phyloP scores from a whole-genome alignment of 1,140 invertebrate species.

The Amyelois transitella region DNA sequence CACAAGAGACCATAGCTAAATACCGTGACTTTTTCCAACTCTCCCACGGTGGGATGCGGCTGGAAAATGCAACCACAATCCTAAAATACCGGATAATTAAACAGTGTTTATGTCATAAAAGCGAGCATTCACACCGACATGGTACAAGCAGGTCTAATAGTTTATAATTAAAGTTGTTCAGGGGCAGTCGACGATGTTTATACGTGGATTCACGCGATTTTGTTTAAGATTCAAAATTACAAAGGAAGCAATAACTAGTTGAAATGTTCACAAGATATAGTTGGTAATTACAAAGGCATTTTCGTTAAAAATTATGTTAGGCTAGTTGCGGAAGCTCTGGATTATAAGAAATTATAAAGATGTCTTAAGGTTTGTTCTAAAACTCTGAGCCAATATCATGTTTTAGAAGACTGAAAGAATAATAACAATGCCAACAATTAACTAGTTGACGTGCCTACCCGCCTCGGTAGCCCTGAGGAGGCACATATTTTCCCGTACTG shows the following conservation, averaged over 20 bases:
- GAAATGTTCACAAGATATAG: neutral
- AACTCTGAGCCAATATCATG: too few species aligned
- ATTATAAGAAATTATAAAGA: too few species aligned
- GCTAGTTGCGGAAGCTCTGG: too few species aligned
- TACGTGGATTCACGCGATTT: neutral
- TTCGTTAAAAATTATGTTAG: too few species aligned
- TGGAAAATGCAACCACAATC: neutral
- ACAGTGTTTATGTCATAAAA: constrained; percentile 2
- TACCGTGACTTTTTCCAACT: neutral
- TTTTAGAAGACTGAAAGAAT: neutral
- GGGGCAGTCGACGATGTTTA: neutral
- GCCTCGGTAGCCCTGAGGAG: neutral
- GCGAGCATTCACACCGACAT: neutral
- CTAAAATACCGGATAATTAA: constrained; percentile 4
- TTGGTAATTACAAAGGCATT: too few species aligned
- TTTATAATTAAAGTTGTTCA: neutral
- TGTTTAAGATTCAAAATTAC: neutral
- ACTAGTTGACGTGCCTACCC: neutral
- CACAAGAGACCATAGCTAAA: neutral
- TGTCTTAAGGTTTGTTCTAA: too few species aligned
- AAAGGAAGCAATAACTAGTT: neutral
- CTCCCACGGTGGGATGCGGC: neutral
- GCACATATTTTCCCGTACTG: constrained; percentile 1
- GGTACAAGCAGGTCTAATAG: neutral
- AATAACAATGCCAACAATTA: neutral